Conservation (phyloP, 2,113 vertebrate species). For the Taxidea taxus region DNA sequence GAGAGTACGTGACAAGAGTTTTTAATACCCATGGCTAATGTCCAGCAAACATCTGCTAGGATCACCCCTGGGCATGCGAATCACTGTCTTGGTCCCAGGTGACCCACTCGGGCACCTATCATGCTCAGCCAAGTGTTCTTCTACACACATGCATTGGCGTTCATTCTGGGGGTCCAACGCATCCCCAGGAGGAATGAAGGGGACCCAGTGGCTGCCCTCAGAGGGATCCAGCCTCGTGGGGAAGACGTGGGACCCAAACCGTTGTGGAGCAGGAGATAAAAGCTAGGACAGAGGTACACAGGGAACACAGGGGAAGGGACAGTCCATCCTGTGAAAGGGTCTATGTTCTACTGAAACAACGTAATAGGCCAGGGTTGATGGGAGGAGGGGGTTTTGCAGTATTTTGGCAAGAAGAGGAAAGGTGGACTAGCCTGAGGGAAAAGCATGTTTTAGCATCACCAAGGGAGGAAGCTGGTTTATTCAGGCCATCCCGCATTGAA, state of each 20-base stretch:
- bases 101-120: too few species aligned
- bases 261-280: fast-evolving
- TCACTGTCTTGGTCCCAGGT: not conserved
- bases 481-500: not conserved
- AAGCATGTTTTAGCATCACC: too few species aligned
- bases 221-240: not conserved
- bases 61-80: not conserved
- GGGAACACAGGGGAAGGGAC: not conserved
- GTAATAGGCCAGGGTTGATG: not conserved
- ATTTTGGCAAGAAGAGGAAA: not conserved
- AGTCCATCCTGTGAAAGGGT: too few species aligned
- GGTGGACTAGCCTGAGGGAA: not conserved
- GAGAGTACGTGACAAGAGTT: fast-evolving
- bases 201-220: fast-evolving
- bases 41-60: not conserved
- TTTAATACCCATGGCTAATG: not conserved
- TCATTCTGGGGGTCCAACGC: not conserved
- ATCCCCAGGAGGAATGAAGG: not conserved
- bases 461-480: not conserved
- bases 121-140: not conserved
- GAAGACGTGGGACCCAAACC: not conserved
- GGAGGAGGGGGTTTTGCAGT: fast-evolving
- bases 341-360: fast-evolving
- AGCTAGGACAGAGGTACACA: fast-evolving
- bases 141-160: fast-evolving